Conservation (phyloP, 2,797 vertebrate species). For the Fundulus diaphanus region DNA sequence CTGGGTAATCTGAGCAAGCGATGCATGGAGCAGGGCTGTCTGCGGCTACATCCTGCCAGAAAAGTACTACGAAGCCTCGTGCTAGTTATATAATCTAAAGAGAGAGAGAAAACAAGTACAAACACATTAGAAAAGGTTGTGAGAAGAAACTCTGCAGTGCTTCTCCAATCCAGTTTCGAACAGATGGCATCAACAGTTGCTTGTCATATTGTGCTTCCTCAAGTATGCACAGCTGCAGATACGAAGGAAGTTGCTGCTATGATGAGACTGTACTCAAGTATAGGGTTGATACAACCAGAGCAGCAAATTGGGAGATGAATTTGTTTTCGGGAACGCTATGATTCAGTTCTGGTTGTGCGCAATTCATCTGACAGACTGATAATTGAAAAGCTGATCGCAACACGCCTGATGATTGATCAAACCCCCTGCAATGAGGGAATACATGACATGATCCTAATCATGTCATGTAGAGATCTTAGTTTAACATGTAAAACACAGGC, state of each 20-base stretch:
- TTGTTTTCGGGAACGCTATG: neutral
- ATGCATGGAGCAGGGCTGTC: constrained; percentile 67
- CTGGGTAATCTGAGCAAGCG: constrained; percentile 76
- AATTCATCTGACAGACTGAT: constrained; percentile 2
- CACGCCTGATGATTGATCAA: constrained; percentile 8
- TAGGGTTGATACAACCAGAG: neutral
- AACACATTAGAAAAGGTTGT: constrained; percentile 22
- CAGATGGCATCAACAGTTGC: constrained; percentile 74
- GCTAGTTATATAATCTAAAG: constrained; percentile 67
- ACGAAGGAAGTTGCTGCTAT: constrained; percentile 21
- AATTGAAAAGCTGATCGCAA: constrained; percentile 26
- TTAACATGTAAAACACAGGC: constrained; percentile 21
- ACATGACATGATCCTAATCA: constrained; percentile 25
- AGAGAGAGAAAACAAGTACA: neutral
- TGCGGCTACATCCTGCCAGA: constrained; percentile 57
- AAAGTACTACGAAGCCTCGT: constrained; percentile 57
- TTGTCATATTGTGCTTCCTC: constrained; percentile 59
- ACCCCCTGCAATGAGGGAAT: constrained; percentile 31
- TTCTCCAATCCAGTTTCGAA: constrained; percentile 29
- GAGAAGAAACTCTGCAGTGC: constrained; percentile 45
- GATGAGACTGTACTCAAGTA: constrained; percentile 31
- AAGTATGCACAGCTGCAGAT: constrained; percentile 65
- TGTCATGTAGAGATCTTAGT: neutral
- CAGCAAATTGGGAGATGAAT: constrained; percentile 16
- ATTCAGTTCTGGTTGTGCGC: neutral